Evolutionary conservation across 2,113 vertebrate species (phyloP).

Genomic region (Aplodontia rufa): DNA sequence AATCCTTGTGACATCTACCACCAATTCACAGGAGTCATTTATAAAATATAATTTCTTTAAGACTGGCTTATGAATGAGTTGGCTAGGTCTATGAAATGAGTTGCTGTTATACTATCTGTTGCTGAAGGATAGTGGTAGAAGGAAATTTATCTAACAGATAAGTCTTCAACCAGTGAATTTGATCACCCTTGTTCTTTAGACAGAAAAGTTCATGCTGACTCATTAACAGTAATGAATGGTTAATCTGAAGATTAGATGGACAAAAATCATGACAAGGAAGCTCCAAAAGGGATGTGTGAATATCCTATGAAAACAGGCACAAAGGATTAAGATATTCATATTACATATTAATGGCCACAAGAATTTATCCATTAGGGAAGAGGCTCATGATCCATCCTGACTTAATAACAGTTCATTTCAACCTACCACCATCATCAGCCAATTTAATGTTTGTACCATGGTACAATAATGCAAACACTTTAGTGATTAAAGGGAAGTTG

Average conservation of each 20-base stretch:
- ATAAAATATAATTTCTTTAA: background rate
- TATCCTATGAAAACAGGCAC: background rate
- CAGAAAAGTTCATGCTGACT: background rate
- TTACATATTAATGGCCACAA: too few species aligned
- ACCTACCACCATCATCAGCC: background rate
- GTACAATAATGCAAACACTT: background rate
- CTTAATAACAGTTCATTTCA: background rate
- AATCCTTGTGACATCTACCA: background rate
- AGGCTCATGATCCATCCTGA: background rate
- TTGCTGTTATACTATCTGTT: background rate
- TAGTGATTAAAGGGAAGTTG: background rate
- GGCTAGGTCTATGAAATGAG: background rate
- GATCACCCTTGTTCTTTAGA: background rate
- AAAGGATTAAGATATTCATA: background rate
- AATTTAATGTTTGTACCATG: background rate
- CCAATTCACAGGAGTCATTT: background rate
- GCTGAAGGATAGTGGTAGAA: background rate
- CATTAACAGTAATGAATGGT: background rate
- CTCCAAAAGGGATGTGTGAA: background rate
- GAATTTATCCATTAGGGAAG: background rate
- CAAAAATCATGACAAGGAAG: background rate
- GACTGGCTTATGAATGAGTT: background rate
- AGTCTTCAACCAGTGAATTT: background rate
- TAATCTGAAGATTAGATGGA: background rate
- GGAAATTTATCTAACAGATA: background rate